Base-by-base conservation (phyloP, 2,888 invertebrate species). In the Arenicola marina region DNA sequence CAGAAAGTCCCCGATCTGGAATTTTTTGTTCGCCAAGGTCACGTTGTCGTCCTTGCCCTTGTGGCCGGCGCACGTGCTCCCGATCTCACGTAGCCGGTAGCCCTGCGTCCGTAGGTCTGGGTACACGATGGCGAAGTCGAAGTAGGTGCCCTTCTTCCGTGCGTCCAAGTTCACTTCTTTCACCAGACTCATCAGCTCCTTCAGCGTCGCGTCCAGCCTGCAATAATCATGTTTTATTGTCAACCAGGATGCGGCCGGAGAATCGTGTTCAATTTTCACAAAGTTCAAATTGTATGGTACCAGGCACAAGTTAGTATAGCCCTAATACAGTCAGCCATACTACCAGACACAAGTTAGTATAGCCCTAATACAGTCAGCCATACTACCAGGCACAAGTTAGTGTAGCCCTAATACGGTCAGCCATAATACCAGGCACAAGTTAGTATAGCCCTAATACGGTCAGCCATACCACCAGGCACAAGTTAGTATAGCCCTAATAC, bases 121-220 rank as follows among this genome's bases (percentile, higher is more conserved):
- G 65, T 76, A 85, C 1, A 86, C 85, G n/a, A 97, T 87, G 1
- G 95, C 92, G 86, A 99, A 99, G 82, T 95, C 95, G 83, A 99
- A 98, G 77, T 92, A 93, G 2, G 98, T 98, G 18, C 98, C 98
- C 81, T 95, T 94, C 59, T 92, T 90, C 55, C 97, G 87, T 0
- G 98, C 93, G 81, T 98, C 98, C 4, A 95, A 94, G 83, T 98
- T 98, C 0, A 99, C 98, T 87, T 99, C 98, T 80, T 96, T 95
- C 0, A 99, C 96, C 4, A 99, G 86, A n/a, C 92, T 91, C 0
- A 96, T 95, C 11, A 99, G 87, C 85, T 99, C 99, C 68, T 95
- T 90, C 21, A 99, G 86, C 0, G 95, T 95, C 2, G 99, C 99
- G 85, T 99, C 90, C 87, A 89, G 73, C 82, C 82, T 82, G 67